A percentile compares a stretch with the other conserved stretches of the same genome.
These are phyloP conservation scores for Nixonia krombeini DNA, from an alignment of 1,140 invertebrate genomes.

Conservation along the genomic window DNA sequence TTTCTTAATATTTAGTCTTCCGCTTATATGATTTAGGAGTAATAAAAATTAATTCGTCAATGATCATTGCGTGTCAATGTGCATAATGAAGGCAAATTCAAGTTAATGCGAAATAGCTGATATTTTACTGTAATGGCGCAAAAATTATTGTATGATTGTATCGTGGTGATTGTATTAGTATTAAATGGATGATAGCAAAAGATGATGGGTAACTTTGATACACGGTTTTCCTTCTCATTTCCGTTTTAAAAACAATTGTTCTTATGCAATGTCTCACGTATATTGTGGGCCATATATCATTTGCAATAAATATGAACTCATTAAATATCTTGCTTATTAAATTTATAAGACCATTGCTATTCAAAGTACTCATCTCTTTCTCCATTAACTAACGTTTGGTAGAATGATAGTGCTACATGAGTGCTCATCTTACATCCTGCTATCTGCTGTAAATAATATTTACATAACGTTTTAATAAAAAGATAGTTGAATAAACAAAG, in stretches of 20 bases:
- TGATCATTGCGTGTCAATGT: too few species aligned
- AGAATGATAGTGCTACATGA: slow-evolving; percentile 30
- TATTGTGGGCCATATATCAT: too few species aligned
- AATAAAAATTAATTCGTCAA: too few species aligned
- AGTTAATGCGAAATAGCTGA: neutral
- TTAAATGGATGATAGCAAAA: neutral
- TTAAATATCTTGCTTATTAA: too few species aligned
- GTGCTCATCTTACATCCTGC: slow-evolving; percentile 34
- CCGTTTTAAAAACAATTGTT: neutral
- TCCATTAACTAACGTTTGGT: slow-evolving; percentile 31
- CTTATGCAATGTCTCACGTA: too few species aligned
- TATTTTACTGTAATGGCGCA: neutral
- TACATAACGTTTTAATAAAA: slow-evolving; percentile 68
- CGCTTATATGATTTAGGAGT: too few species aligned
- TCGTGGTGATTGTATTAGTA: neutral
- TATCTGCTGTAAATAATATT: slow-evolving; percentile 69
- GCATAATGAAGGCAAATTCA: neutral
- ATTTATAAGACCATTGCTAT: too few species aligned
- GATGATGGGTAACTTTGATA: neutral
- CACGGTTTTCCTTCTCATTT: too few species aligned
- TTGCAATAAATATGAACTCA: too few species aligned
- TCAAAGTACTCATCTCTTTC: too few species aligned
- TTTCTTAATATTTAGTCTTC: too few species aligned
- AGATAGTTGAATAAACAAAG: slow-evolving; percentile 48
- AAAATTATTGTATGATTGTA: neutral